Evolutionary conservation across 2,888 invertebrate genomes (phyloP), one percentile per base, ranked within the genome.

Genomic region (Euphydryas editha): DNA sequence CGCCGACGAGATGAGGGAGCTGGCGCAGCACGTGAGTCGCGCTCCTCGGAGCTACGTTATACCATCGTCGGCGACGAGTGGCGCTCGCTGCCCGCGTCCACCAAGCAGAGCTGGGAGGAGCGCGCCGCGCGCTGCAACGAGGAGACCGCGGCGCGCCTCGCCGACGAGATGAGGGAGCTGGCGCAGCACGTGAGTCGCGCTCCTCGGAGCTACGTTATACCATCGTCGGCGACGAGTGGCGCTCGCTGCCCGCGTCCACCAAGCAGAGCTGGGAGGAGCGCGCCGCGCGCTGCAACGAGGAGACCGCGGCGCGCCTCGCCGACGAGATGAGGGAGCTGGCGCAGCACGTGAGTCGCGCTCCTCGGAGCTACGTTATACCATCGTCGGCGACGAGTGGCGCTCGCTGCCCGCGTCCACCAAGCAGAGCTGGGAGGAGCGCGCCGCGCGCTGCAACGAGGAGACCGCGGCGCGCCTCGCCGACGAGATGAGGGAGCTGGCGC

Each of bases 51-150:
- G 3, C n/a, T 15, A 30, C 47, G 15, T n/a, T n/a, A n/a, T n/a
- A n/a, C n/a, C n/a, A n/a, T n/a, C n/a, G n/a, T n/a, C n/a, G n/a
- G n/a, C n/a, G n/a, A n/a, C n/a, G n/a, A n/a, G n/a, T n/a, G n/a
- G n/a, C n/a, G n/a, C n/a, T n/a, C n/a, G n/a, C n/a, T n/a, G n/a
- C n/a, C n/a, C n/a, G n/a, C n/a, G n/a, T n/a, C n/a, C n/a, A n/a
- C n/a, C n/a, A n/a, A n/a, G n/a, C n/a, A n/a, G n/a, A n/a, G n/a
- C n/a, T n/a, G n/a, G n/a, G n/a, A n/a, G n/a, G n/a, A n/a, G n/a
- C n/a, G n/a, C n/a, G n/a, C n/a, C n/a, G n/a, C n/a, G n/a, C 95
- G 95, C 78, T 95, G 97, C 85, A 99, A 99, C 81, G 97, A 97
- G 85, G 98, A 98, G 83, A 95, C 95, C 13, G 94, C 96, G 24